Percentiles rank a stretch among this genome's conserved stretches.
Evolutionary conservation across 2,888 invertebrate species (phyloP).

Genomic region (Bruchidius siliquastri): DNA sequence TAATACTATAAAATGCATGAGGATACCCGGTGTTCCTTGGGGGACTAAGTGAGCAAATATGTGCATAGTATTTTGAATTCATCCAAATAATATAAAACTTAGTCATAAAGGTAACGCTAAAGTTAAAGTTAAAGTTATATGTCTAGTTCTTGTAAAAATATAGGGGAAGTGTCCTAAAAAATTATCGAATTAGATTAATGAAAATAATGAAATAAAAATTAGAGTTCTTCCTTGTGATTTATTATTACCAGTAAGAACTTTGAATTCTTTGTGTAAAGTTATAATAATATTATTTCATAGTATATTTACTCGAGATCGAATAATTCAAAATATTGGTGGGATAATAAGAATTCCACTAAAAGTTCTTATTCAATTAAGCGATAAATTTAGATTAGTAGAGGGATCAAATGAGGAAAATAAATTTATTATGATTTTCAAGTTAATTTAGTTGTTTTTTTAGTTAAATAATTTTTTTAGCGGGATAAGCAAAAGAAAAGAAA

Average conservation of each 20-base stretch:
- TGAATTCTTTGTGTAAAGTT: slow-evolving; percentile 56
- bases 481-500: slow-evolving; percentile 34
- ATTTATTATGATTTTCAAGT: slow-evolving; percentile 63
- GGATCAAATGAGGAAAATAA: slow-evolving; percentile 67
- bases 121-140: slow-evolving; percentile 54
- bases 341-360: slow-evolving; percentile 52
- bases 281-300: slow-evolving; percentile 50
- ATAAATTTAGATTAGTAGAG: slow-evolving; percentile 50
- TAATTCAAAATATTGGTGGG: slow-evolving; percentile 53
- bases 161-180: slow-evolving; percentile 66
- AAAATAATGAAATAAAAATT: slow-evolving; percentile 48
- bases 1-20: slow-evolving; percentile 70
- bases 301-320: slow-evolving; percentile 51
- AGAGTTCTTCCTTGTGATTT: slow-evolving; percentile 45
- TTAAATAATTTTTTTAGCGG: slow-evolving; percentile 28
- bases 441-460: slow-evolving; percentile 33
- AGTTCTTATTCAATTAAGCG: slow-evolving; percentile 59
- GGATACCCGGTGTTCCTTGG: slow-evolving; percentile 57
- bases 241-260: slow-evolving; percentile 47
- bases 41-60: slow-evolving; percentile 68
- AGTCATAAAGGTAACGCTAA: slow-evolving; percentile 62
- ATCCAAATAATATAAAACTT: slow-evolving; percentile 61
- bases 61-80: slow-evolving; percentile 57
- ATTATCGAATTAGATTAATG: slow-evolving; percentile 62
- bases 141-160: slow-evolving; percentile 66